These are phyloP conservation scores for Drosophila pseudoobscura DNA, from an alignment of 1,140 invertebrate genomes.

Conservation along the genomic window DNA sequence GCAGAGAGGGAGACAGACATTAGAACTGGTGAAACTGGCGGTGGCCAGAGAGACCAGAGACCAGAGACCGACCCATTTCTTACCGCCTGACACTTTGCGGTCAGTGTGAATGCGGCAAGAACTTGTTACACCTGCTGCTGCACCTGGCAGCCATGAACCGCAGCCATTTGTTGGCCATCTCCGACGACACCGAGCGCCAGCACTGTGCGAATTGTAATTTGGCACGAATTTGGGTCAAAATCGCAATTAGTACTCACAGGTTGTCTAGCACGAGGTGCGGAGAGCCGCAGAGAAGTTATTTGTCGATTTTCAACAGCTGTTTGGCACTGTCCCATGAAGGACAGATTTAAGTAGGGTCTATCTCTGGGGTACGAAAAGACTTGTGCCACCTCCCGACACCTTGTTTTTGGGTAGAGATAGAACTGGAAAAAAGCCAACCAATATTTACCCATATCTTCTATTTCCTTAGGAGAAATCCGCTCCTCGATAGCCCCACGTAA, in stretches of 20 bases:
- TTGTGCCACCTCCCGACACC: background rate
- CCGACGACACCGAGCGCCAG: slow-evolving; percentile 30
- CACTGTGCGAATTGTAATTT: slow-evolving; percentile 72
- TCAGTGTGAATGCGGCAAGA: slow-evolving; percentile 64
- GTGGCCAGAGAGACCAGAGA: slow-evolving; percentile 33
- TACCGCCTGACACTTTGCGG: slow-evolving; percentile 70
- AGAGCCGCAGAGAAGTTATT: background rate
- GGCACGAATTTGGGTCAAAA: slow-evolving; percentile 74
- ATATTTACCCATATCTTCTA: background rate
- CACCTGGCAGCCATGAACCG: slow-evolving; percentile 7
- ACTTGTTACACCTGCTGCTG: slow-evolving; percentile 78
- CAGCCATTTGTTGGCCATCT: slow-evolving; percentile 57
- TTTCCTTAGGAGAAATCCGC: slow-evolving; percentile 86
- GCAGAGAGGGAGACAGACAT: slow-evolving; percentile 18
- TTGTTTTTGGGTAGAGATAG: too few species aligned
- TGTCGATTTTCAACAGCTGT: slow-evolving; percentile 18
- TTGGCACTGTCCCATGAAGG: slow-evolving; percentile 35
- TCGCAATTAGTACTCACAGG: slow-evolving; percentile 66
- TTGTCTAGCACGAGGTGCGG: slow-evolving; percentile 19
- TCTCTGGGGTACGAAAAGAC: too few species aligned
- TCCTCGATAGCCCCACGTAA: slow-evolving; percentile 90
- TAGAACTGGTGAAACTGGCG: slow-evolving; percentile 55
- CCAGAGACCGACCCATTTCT: slow-evolving; percentile 55
- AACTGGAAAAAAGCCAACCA: background rate
- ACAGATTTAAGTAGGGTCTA: background rate